These are phyloP conservation scores for Zaprionus vittiger DNA, from an alignment of 1,140 invertebrate species.

Conservation along the genomic window DNA sequence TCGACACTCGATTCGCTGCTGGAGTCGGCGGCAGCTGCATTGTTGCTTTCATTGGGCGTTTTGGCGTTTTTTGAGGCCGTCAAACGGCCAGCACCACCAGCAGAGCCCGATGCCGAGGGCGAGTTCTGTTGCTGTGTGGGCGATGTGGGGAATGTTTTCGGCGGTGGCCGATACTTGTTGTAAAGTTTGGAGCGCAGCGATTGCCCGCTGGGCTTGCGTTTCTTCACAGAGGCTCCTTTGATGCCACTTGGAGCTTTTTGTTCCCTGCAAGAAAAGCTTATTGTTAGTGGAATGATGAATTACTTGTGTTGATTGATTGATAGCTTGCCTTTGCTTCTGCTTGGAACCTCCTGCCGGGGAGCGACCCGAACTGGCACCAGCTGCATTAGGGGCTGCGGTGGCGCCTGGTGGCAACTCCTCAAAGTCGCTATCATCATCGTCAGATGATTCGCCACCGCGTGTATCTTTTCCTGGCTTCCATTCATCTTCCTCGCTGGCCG, in stretches of 20 bases:
- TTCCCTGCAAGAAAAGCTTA: conserved; percentile 36
- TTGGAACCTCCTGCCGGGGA: conserved; percentile 48
- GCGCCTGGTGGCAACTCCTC: conserved; percentile 52
- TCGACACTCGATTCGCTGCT: conserved; percentile 83
- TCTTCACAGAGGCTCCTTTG: conserved; percentile 70
- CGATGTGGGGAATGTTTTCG: conserved; percentile 72
- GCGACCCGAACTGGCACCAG: conserved; percentile 43
- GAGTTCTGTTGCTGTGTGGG: conserved; percentile 74
- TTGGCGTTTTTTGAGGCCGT: conserved; percentile 80
- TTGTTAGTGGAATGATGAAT: neutral
- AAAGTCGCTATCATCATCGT: conserved; percentile 81
- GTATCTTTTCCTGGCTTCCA: conserved; percentile 77
- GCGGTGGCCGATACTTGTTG: conserved; percentile 81
- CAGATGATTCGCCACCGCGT: conserved; percentile 73
- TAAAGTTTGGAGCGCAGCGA: conserved; percentile 80
- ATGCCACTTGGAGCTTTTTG: conserved; percentile 64
- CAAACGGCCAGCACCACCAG: conserved; percentile 19
- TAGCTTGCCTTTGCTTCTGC: conserved; percentile 49
- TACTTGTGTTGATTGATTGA: neutral
- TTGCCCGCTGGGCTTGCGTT: conserved; percentile 72
- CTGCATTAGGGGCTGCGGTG: conserved; percentile 18
- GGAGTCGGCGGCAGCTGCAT: conserved; percentile 52
- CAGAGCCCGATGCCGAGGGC: conserved; percentile 72
- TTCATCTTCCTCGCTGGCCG: conserved; percentile 80
- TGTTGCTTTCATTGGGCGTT: conserved; percentile 83